A percentile compares a stretch with the other conserved stretches of the same genome.
phyloP scores from a whole-genome alignment of 53 echinoderm and acorn worm genomes.

The Paelopatides confundens region DNA sequence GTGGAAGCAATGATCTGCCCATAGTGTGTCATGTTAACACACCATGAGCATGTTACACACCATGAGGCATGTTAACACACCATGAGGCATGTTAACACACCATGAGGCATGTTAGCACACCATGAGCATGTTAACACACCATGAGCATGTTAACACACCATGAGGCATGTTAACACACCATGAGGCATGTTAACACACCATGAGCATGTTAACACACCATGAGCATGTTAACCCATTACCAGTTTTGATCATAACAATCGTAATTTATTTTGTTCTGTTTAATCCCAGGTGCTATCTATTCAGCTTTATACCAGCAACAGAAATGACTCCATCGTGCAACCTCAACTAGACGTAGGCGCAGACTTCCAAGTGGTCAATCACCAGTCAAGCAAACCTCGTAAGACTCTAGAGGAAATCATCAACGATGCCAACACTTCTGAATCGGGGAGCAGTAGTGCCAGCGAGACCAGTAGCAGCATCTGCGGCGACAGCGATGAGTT shows the following conservation, averaged over 20 bases:
- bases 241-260: background rate
- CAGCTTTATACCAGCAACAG: slow-evolving; percentile 88
- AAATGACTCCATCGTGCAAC: slow-evolving; percentile 57
- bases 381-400: slow-evolving; percentile 14
- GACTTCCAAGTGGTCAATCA: slow-evolving; percentile 8
- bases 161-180: no score
- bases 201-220: no score
- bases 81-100: no score
- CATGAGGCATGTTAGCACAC: no score
- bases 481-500: slow-evolving; percentile 37
- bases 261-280: background rate
- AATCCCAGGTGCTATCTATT: slow-evolving; percentile 83
- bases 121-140: no score
- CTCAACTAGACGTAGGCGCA: slow-evolving; percentile 2
- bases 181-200: no score
- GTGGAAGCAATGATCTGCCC: no score
- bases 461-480: slow-evolving; percentile 1
- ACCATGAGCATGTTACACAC: no score
- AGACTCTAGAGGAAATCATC: slow-evolving; percentile 16
- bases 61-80: no score
- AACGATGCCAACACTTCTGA: background rate
- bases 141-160: no score
- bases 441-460: background rate
- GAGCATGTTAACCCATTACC: no score
- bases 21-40: no score